Conservation (phyloP, 1,140 invertebrate genomes). For the Anastrepha ludens region DNA sequence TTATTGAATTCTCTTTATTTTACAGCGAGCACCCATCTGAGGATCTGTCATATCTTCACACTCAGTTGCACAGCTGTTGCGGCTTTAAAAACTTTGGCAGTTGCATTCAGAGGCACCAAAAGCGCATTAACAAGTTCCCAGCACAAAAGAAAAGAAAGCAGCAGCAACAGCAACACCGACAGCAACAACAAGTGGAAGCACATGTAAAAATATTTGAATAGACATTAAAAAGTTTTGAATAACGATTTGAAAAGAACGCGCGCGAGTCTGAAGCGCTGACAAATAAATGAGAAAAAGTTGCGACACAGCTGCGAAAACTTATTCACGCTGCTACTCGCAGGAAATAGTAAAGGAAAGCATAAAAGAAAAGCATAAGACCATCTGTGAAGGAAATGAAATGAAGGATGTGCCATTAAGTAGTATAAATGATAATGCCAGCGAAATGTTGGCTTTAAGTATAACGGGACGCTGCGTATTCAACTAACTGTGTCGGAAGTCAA, state of each 20-base stretch:
- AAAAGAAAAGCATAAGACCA: neutral
- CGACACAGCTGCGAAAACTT: neutral
- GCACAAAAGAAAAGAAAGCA: neutral
- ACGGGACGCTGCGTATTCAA: neutral
- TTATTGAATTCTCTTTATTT: too few species aligned
- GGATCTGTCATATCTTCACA: neutral
- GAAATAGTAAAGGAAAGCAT: neutral
- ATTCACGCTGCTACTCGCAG: neutral
- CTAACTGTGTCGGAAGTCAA: neutral
- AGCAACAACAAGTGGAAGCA: neutral
- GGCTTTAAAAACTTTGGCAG: neutral
- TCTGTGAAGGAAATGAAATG: neutral
- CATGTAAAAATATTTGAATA: conserved; percentile 14
- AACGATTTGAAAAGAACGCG: conserved; percentile 2
- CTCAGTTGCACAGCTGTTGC: neutral
- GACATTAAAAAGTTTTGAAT: conserved; percentile 20
- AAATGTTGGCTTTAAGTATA: neutral
- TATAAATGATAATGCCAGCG: neutral
- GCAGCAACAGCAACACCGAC: neutral
- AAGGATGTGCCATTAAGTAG: neutral
- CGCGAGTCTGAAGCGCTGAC: neutral
- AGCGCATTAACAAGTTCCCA: neutral
- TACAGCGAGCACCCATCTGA: too few species aligned
- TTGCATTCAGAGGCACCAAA: neutral
- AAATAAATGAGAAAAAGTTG: conserved; percentile 28